A percentile compares a stretch with the other conserved stretches of the same genome.
Evolutionary conservation across 2,888 invertebrate genomes (phyloP).

Genomic region (Rambutsinella grinnellia): DNA sequence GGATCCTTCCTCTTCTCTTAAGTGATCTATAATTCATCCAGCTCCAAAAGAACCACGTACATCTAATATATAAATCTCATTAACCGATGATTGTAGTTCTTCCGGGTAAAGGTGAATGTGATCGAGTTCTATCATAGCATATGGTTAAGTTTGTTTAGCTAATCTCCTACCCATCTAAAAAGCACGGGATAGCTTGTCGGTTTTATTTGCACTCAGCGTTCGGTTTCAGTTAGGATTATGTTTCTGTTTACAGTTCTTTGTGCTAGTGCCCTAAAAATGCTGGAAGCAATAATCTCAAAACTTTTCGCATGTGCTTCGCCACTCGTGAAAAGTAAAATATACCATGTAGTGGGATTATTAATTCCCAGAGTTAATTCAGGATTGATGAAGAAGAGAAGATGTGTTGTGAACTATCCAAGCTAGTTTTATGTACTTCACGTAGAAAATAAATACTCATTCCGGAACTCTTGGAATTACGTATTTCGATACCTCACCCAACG

Average conservation of each 20-base stretch:
- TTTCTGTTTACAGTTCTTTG: conserved; percentile 23
- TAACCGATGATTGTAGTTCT: no score
- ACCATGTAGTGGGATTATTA: background rate
- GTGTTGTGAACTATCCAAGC: no score
- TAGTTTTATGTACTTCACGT: background rate
- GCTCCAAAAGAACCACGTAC: no score
- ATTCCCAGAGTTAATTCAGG: conserved; percentile 21
- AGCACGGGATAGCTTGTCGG: no score
- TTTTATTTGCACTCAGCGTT: no score
- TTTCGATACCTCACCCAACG: background rate
- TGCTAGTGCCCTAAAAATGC: conserved; percentile 30
- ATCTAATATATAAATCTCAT: no score
- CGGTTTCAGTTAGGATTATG: conserved; percentile 8
- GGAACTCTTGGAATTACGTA: background rate
- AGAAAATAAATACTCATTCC: background rate
- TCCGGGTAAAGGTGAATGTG: no score
- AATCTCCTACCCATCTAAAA: no score
- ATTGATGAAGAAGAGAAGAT: conserved; percentile 6
- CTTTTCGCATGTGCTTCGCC: background rate
- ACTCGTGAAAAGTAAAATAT: background rate
- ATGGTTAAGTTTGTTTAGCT: no score
- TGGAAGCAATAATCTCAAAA: conserved; percentile 8
- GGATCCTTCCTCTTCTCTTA: no score
- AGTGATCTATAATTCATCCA: no score
- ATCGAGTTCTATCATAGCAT: no score